Base-by-base conservation (phyloP, 1,140 invertebrate species). In the Trichoplusia ni region DNA sequence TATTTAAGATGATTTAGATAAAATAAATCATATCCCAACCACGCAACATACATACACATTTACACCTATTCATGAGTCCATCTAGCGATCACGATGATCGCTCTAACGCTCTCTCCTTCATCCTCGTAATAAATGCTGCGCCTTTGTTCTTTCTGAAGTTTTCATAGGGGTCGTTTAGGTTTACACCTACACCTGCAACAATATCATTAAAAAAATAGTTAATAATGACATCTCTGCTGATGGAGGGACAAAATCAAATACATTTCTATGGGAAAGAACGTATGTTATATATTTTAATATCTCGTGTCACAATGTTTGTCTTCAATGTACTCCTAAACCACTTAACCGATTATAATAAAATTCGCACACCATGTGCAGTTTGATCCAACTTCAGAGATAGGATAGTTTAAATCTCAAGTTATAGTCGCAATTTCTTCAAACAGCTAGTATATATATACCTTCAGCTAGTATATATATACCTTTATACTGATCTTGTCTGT, bases 91-190 rank as follows among this genome's bases (percentile, higher is more conserved):
- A 90, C 69, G 87, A 81, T 7, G 94, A 93, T 62, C 95, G 90
- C 81, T 98, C 96, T 71, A 98, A 95, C 11, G 96, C 96, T 82
- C 97, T 92, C 16, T 97, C 96, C 85, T 97, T 97, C 97, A 99
- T 99, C 77, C 98, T 92, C 56, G 97, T 97, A 58, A 99, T 98
- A 91, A 99, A 99, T 40, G 97, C 97, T 77, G 98, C 96, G 44
- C 97, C 97, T 91, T 98, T 99, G 82, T 96, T 98, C 90, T 99
- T 99, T 59, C 98, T 93, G 91, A 99, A 99, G 82, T 97, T 97
- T 90, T 99, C 98, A 84, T 98, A 99, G 0, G 98, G 98, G 92
- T 98, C 97, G 80, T 96, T 97, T 61, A 98, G 90, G 82, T 95
- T 97, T 59, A 97, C 94, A 33, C 98, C 98, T 40, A 99, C 94